Evolutionary conservation across 2,113 vertebrate genomes (phyloP).

Genomic region (Alosa alosa): DNA sequence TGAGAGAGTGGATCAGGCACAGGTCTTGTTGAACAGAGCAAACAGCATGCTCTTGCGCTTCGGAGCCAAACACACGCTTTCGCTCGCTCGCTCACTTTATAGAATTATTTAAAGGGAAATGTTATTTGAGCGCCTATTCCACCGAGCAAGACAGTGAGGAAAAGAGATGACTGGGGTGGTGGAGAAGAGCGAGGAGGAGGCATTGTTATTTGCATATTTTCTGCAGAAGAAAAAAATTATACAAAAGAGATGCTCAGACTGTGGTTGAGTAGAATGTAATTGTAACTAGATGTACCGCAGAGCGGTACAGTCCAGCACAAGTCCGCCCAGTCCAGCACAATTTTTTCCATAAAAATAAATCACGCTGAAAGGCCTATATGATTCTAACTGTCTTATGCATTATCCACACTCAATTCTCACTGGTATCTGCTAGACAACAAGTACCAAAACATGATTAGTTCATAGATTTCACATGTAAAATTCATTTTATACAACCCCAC

Average conservation of each 20-base stretch:
- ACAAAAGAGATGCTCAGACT: background rate
- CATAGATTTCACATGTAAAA: too few species aligned
- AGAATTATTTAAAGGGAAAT: conserved; percentile 26
- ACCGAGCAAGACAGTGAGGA: background rate
- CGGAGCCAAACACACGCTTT: conserved; percentile 25
- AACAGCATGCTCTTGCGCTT: conserved; percentile 35
- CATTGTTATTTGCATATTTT: background rate
- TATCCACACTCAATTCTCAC: too few species aligned
- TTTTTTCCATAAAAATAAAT: too few species aligned
- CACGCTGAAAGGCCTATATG: too few species aligned
- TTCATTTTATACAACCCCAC: too few species aligned
- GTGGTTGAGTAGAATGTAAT: background rate
- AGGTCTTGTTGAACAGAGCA: conserved; percentile 50
- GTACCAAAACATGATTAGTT: too few species aligned
- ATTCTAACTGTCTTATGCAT: too few species aligned
- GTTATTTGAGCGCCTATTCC: conserved; percentile 43
- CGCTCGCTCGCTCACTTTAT: conserved; percentile 20
- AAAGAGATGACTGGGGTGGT: background rate
- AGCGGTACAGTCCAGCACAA: too few species aligned
- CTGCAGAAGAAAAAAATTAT: background rate
- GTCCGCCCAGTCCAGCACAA: too few species aligned
- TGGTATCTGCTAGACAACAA: too few species aligned
- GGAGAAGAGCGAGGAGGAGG: background rate
- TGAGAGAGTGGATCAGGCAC: conserved; percentile 53
- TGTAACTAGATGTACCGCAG: too few species aligned